Base-by-base conservation (phyloP, 2,888 invertebrate genomes). In the Platynereis dumerilii region DNA sequence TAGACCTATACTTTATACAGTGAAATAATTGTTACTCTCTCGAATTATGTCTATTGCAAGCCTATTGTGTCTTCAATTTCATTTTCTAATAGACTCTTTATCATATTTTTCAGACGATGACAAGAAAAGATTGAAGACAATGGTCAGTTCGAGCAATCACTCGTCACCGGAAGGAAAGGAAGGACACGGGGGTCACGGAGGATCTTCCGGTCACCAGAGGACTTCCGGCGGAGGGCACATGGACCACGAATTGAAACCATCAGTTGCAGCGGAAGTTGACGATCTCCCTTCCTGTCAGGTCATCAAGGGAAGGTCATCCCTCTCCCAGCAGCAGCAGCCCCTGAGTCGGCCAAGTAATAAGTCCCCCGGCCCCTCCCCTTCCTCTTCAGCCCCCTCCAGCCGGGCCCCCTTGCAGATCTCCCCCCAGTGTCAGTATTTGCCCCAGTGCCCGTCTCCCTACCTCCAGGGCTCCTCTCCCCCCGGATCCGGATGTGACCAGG, bases 221-320 rank as follows among this genome's bases (percentile, higher is more conserved):
- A 7, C 34, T n/a, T n/a, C n/a, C n/a, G n/a, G n/a, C n/a, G n/a
- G n/a, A n/a, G n/a, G n/a, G n/a, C n/a, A n/a, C n/a, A n/a, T 34
- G 34, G 34, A 34, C 12, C 34, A 34, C 12, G 34, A 34, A 12
- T 12, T 34, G 12, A 34, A 34, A 34, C 5, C 34, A 12, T 34
- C 34, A 34, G 34, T 34, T 12, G 34, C 34, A 34, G 34, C 34
- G 34, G 34, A 34, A 7, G 60, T 45, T 15, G 60, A 60, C 20
- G 60, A 60, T 1, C 60, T 60, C 17, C 53, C 60, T 27, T 53
- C 60, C 17, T 60, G 60, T 53, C 60, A 60, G 60, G 60, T 60
- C 5, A 55, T 15, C 42, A 61, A 61, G 27, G 22, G 2, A 27
- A 15, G 61, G 3, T 10, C 61, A 1, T 55, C 61, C 22, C 15